These are phyloP conservation scores for Sturnus vulgaris DNA, from an alignment of 2,113 vertebrate genomes.

Conservation along the genomic window DNA sequence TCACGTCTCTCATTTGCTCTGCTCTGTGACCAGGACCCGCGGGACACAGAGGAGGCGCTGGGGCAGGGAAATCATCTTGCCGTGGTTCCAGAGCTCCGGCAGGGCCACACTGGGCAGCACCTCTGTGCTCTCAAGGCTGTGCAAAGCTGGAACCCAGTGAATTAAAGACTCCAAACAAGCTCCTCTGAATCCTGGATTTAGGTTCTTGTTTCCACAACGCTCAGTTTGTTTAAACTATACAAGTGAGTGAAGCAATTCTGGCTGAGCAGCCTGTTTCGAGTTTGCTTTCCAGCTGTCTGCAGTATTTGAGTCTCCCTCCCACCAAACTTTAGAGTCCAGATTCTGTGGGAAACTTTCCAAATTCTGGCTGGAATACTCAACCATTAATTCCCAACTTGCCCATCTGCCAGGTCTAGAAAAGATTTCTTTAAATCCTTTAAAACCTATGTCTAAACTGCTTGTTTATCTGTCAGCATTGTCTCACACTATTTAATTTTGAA, in stretches of 20 bases:
- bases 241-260: background rate
- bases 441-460: background rate
- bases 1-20: rapidly evolving
- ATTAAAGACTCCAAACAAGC: constrained; percentile 55
- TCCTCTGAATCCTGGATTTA: background rate
- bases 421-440: background rate
- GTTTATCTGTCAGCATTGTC: background rate
- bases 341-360: background rate
- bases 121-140: rapidly evolving
- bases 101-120: background rate
- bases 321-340: background rate
- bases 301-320: background rate
- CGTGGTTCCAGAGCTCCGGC: rapidly evolving
- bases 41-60: background rate
- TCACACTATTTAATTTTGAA: background rate
- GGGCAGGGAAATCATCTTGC: rapidly evolving
- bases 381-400: background rate
- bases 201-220: background rate
- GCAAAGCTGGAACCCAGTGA: constrained; percentile 65
- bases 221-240: background rate
- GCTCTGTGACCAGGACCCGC: background rate
- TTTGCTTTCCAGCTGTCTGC: background rate
- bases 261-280: background rate
- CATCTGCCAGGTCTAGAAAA: background rate
- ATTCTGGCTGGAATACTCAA: background rate